Conservation (phyloP, 35 echinoderm and acorn worm genomes). For the Diadema setosum region DNA sequence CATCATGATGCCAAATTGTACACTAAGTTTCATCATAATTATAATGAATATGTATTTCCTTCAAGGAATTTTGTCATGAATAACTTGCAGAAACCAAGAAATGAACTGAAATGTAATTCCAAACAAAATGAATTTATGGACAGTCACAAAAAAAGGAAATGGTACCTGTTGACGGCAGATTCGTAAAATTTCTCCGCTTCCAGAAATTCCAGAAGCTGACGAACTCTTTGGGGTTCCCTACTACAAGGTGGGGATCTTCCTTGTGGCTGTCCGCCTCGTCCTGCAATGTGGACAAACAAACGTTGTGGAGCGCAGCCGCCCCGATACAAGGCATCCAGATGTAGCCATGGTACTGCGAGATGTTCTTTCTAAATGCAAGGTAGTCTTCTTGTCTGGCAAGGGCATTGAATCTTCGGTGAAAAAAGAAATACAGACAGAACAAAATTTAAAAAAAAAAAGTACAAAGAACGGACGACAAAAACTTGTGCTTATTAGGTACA, state of each 20-base stretch:
- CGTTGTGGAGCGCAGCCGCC: not conserved
- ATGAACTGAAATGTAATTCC: too few species aligned
- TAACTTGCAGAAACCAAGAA: too few species aligned
- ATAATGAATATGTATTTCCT: too few species aligned
- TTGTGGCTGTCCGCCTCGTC: not conserved
- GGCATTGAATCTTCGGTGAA: not conserved
- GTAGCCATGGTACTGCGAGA: not conserved
- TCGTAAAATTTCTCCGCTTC: not conserved
- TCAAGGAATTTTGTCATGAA: too few species aligned
- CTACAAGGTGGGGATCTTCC: not conserved
- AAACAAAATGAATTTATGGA: too few species aligned
- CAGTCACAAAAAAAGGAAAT: too few species aligned
- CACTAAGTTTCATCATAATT: too few species aligned
- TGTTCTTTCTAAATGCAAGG: not conserved
- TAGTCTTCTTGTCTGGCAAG: not conserved
- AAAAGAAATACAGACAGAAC: not conserved
- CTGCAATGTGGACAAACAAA: not conserved
- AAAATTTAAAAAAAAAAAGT: not conserved
- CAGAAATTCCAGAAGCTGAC: not conserved
- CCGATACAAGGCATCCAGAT: not conserved
- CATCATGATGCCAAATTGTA: too few species aligned
- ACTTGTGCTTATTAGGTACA: too few species aligned
- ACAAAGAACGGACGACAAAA: not conserved
- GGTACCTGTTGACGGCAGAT: conserved; percentile 4
- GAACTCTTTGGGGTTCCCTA: not conserved